Conservation (phyloP, 2,888 invertebrate species). For the Maniola hyperantus region DNA sequence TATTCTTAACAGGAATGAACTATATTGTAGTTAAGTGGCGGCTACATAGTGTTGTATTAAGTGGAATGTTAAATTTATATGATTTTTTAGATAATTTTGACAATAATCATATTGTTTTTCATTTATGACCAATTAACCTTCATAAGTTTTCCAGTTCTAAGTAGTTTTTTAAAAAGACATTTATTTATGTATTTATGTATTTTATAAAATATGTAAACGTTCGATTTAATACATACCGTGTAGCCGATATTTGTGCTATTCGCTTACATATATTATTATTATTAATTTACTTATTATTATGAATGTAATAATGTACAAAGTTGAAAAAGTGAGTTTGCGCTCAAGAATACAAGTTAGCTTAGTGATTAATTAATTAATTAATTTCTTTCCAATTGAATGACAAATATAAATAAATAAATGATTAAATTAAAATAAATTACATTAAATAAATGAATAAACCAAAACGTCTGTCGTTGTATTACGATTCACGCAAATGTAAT, state of each 20-base stretch:
- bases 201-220: background rate
- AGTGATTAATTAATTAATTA: slow-evolving; percentile 58
- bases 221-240: slow-evolving; percentile 41
- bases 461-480: slow-evolving; percentile 34
- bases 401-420: slow-evolving; percentile 45
- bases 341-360: slow-evolving; percentile 76
- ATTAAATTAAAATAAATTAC: slow-evolving; percentile 10
- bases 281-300: slow-evolving; percentile 66
- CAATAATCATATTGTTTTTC: slow-evolving; percentile 45
- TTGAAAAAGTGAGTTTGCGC: slow-evolving; percentile 63
- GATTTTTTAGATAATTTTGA: slow-evolving; percentile 48
- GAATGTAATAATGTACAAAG: slow-evolving; percentile 76
- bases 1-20: slow-evolving; percentile 14
- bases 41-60: slow-evolving; percentile 46
- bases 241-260: slow-evolving; percentile 57
- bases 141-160: slow-evolving; percentile 3
- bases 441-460: slow-evolving; percentile 29
- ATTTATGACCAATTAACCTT: slow-evolving; percentile 30
- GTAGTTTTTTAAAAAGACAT: slow-evolving; percentile 54
- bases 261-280: slow-evolving; percentile 51
- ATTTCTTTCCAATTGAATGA: slow-evolving; percentile 54
- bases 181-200: slow-evolving; percentile 12
- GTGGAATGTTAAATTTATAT: slow-evolving; percentile 22
- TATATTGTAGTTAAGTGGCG: slow-evolving; percentile 57
- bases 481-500: slow-evolving; percentile 19